These are phyloP conservation scores for Apocheima hispidaria DNA, from an alignment of 2,888 invertebrate species.

Conservation along the genomic window DNA sequence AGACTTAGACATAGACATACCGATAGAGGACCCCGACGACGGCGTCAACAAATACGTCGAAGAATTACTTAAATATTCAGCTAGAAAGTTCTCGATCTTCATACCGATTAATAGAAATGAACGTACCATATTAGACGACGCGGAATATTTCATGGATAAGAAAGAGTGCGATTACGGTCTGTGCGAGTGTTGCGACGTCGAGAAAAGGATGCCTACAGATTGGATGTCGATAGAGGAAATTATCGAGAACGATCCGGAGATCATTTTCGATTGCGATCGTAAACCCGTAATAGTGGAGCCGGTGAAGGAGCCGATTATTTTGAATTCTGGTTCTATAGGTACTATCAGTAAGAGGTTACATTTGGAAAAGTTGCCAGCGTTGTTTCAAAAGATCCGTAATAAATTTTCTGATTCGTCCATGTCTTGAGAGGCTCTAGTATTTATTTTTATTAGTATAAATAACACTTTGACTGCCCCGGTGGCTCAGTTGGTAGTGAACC, in stretches of 20 bases:
- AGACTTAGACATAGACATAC: constrained; percentile 44
- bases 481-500: no score
- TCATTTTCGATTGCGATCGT: constrained; percentile 77
- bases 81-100: constrained; percentile 72
- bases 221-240: constrained; percentile 79
- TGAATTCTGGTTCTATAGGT: constrained; percentile 47
- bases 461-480: no score
- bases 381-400: constrained; percentile 64
- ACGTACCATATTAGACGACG: constrained; percentile 74
- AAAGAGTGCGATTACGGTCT: constrained; percentile 78
- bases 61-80: constrained; percentile 71
- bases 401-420: constrained; percentile 60
- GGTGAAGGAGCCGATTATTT: constrained; percentile 47
- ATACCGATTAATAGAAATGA: constrained; percentile 63
- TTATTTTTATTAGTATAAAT: background rate
- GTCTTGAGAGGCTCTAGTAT: constrained; percentile 19
- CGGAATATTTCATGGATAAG: constrained; percentile 73
- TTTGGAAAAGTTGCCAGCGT: constrained; percentile 61
- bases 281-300: constrained; percentile 74
- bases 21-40: constrained; percentile 50
- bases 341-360: constrained; percentile 56
- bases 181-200: constrained; percentile 71
- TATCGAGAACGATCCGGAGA: constrained; percentile 82
- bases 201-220: constrained; percentile 65
- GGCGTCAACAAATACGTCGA: constrained; percentile 62